phyloP scores from a whole-genome alignment of 2,113 vertebrate genomes.

The Ptilonorhynchus violaceus region DNA sequence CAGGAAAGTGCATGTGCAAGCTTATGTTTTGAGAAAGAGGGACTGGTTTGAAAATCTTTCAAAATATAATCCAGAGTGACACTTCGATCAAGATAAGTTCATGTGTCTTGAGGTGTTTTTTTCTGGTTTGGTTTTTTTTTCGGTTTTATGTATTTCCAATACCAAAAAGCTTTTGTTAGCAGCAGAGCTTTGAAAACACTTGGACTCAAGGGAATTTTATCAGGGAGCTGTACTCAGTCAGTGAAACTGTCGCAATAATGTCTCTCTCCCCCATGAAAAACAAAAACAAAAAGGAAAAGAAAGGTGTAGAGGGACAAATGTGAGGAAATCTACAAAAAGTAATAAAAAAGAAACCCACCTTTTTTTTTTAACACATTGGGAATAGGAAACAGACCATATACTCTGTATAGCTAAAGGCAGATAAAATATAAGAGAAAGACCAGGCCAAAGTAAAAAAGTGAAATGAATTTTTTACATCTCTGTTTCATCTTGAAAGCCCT shows the following conservation, averaged over 20 bases:
- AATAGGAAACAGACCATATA: background rate
- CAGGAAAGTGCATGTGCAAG: background rate
- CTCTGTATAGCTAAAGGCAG: background rate
- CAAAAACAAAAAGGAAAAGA: background rate
- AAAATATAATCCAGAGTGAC: background rate
- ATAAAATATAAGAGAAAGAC: background rate
- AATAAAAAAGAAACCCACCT: background rate
- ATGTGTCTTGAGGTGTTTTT: background rate
- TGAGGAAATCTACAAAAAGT: background rate
- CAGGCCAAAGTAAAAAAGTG: background rate
- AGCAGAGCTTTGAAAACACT: background rate
- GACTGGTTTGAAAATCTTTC: background rate
- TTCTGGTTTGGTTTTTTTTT: background rate
- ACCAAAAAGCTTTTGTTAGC: background rate
- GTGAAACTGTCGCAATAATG: background rate
- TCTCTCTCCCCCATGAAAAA: background rate
- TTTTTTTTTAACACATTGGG: background rate
- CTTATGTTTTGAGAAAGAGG: background rate
- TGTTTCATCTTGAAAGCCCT: background rate
- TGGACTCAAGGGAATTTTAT: background rate
- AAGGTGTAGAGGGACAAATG: rapidly evolving
- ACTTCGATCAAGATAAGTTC: background rate
- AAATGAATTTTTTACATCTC: background rate
- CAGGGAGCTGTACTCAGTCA: background rate
- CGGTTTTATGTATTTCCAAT: background rate